Conservation (phyloP, 2,113 vertebrate genomes). For the Atrichornis clamosus region DNA sequence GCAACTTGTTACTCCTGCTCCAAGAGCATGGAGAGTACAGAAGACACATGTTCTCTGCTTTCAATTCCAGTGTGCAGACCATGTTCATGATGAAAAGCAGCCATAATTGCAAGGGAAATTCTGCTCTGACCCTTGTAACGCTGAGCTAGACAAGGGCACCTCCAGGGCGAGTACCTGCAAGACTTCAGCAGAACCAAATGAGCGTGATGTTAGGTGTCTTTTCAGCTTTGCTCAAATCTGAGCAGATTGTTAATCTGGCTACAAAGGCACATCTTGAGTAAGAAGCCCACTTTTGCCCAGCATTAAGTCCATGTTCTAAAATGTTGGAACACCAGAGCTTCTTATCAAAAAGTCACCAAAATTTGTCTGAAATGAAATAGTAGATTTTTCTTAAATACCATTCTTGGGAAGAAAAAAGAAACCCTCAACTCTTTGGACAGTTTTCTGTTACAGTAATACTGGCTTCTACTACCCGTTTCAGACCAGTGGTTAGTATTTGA, state of each 20-base stretch:
- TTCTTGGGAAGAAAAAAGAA: neutral
- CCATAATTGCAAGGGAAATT: neutral
- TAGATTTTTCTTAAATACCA: neutral
- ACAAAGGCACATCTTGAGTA: neutral
- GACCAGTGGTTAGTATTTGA: neutral
- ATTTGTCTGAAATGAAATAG: neutral
- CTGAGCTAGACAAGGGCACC: neutral
- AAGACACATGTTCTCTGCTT: neutral
- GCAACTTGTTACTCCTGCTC: neutral
- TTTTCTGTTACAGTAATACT: neutral
- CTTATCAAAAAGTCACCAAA: neutral
- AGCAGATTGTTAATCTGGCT: neutral
- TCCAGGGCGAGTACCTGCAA: neutral
- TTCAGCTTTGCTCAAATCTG: neutral
- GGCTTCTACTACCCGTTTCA: neutral
- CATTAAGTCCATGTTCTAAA: neutral
- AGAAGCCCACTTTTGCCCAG: neutral
- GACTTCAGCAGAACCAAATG: neutral
- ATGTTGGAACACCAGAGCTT: neutral
- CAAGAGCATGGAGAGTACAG: neutral
- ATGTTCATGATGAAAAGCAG: neutral
- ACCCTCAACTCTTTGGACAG: neutral
- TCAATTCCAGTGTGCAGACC: neutral
- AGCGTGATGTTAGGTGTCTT: neutral
- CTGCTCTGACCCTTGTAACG: neutral